Evolutionary conservation across 2,888 invertebrate genomes (phyloP).

Genomic region (Drosophila nigritarsus): DNA sequence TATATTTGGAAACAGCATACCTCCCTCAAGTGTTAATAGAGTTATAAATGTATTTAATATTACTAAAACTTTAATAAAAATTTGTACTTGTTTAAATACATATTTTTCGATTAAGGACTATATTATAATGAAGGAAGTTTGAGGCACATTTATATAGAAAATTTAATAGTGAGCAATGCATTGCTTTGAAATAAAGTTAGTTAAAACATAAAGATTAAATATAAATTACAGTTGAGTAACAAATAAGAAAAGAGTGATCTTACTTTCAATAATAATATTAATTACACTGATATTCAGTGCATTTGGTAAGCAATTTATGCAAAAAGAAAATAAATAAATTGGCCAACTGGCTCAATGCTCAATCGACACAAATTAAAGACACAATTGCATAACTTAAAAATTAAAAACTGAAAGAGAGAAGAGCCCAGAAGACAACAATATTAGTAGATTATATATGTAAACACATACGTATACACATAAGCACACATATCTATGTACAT

Average conservation of each 20-base stretch:
- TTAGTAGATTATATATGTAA: neutral
- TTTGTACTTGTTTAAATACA: neutral
- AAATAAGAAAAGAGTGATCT: neutral
- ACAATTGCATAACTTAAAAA: constrained; percentile 53
- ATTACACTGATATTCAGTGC: too few relatives aligned
- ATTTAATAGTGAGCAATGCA: neutral
- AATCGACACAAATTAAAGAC: constrained; percentile 6
- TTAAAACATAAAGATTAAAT: neutral
- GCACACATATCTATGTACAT: neutral
- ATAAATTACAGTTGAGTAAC: neutral
- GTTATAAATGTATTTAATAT: neutral
- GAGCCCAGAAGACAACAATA: constrained; percentile 31
- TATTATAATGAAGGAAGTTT: neutral
- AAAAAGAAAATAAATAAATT: neutral
- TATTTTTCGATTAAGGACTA: neutral
- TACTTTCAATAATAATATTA: neutral
- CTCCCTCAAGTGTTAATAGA: neutral
- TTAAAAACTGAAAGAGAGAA: constrained; percentile 6
- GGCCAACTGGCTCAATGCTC: neutral
- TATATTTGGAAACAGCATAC: neutral
- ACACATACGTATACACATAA: constrained; percentile 27
- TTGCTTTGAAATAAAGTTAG: neutral
- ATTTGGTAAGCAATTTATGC: neutral
- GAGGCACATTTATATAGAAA: too few relatives aligned
- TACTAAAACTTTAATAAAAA: neutral